These are phyloP conservation scores for Morelia viridis DNA, from an alignment of 2,797 vertebrate species.

Conservation along the genomic window DNA sequence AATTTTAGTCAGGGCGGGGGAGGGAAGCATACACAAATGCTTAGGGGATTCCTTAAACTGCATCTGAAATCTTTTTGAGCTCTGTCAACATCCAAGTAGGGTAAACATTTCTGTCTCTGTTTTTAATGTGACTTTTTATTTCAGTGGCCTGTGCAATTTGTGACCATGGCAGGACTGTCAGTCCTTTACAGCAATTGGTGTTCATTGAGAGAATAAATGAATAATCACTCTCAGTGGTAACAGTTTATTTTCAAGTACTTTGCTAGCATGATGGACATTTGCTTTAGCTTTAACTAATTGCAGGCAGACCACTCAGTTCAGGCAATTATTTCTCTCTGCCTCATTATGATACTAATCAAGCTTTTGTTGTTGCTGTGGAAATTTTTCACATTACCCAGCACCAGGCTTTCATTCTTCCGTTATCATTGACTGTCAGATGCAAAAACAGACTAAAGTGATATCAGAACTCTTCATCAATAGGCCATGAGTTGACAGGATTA, in stretches of 20 bases:
- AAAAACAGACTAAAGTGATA: not conserved
- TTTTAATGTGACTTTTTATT: constrained; percentile 16
- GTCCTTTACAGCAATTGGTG: not conserved
- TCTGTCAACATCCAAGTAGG: constrained; percentile 1
- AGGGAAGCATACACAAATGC: not conserved
- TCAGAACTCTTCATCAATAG: not conserved
- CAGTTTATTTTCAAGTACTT: not conserved
- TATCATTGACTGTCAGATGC: not conserved
- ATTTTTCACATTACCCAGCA: not conserved
- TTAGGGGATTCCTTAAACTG: not conserved
- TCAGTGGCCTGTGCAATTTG: not conserved
- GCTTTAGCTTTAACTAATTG: constrained; percentile 22
- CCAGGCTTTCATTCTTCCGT: not conserved
- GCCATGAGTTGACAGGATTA: not conserved
- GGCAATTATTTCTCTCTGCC: constrained; percentile 30
- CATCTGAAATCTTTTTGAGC: not conserved
- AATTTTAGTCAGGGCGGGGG: not conserved
- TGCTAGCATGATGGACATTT: not conserved
- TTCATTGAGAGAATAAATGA: constrained; percentile 12
- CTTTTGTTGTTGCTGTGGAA: not conserved
- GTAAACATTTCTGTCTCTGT: constrained; percentile 14
- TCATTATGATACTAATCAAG: constrained; percentile 17
- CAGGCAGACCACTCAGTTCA: not conserved
- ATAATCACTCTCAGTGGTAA: constrained; percentile 16
- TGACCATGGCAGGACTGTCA: not conserved